These are phyloP conservation scores for Corynorhinus townsendii DNA, from an alignment of 2,113 vertebrate species.

Conservation along the genomic window DNA sequence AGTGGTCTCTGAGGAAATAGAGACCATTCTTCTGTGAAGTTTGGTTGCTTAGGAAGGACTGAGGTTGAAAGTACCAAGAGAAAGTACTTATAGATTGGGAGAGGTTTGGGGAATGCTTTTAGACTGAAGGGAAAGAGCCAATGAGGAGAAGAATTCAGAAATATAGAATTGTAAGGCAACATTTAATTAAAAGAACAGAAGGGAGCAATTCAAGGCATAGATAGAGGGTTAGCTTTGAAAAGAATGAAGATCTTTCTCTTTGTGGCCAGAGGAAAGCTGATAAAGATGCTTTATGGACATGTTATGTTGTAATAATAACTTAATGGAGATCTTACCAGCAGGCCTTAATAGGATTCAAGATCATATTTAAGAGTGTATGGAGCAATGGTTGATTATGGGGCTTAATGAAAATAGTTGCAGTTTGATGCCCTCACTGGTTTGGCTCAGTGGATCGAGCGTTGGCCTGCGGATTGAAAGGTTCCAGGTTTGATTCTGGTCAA, in stretches of 20 bases:
- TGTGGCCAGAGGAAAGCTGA: not conserved
- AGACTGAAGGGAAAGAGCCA: not conserved
- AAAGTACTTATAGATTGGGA: not conserved
- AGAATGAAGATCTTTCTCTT: not conserved
- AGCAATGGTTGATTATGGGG: not conserved
- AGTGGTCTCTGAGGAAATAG: not conserved
- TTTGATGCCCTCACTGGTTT: not conserved
- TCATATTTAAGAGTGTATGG: not conserved
- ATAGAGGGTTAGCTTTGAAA: not conserved
- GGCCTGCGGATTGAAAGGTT: no score
- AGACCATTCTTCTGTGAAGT: not conserved
- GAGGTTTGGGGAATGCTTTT: not conserved
- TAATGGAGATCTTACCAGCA: not conserved
- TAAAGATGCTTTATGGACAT: not conserved
- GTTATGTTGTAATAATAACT: not conserved
- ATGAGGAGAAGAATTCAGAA: not conserved
- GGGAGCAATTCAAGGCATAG: not conserved
- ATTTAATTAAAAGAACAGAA: not conserved
- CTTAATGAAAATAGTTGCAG: not conserved
- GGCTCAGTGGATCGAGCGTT: no score
- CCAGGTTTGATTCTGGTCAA: no score
- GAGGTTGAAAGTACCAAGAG: not conserved
- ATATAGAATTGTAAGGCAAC: not conserved
- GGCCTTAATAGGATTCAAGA: not conserved
- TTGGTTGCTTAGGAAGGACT: not conserved